Evolutionary conservation across 2,113 vertebrate genomes (phyloP).

Genomic region (Andinoacara biseriatus): DNA sequence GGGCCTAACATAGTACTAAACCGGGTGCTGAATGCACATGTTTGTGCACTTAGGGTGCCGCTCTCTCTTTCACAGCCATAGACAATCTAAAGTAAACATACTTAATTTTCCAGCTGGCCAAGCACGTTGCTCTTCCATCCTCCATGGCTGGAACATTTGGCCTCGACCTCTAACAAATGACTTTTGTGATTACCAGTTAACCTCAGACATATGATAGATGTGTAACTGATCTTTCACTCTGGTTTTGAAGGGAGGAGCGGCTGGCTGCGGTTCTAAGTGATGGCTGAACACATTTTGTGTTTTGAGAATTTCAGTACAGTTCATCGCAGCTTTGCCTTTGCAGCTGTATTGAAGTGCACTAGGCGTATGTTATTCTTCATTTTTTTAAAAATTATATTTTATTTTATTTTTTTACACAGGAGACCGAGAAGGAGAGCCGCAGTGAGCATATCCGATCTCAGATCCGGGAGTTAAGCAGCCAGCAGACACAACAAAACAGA

Average conservation of each 20-base stretch:
- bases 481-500: slow-evolving; percentile 51
- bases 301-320: slow-evolving; percentile 1
- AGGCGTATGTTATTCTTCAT: not conserved
- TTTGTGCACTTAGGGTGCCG: not conserved
- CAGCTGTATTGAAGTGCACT: slow-evolving; percentile 5
- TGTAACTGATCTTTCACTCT: slow-evolving; percentile 7
- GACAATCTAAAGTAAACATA: slow-evolving; percentile 31
- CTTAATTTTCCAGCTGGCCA: slow-evolving; percentile 59
- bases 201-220: not conserved
- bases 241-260: not conserved
- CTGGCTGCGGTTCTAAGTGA: not conserved
- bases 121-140: slow-evolving; percentile 25
- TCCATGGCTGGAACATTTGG: slow-evolving; percentile 37
- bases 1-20: not conserved
- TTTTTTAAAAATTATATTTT: not conserved
- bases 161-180: slow-evolving; percentile 38
- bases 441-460: slow-evolving; percentile 63
- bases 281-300: not conserved
- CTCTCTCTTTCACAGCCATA: slow-evolving; percentile 1
- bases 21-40: not conserved
- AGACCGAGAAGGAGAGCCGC: slow-evolving; percentile 43
- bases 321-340: not conserved
- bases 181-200: slow-evolving; percentile 20
- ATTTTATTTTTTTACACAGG: slow-evolving; percentile 54
- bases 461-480: slow-evolving; percentile 67